These are phyloP conservation scores for Thalassoma bifasciatum DNA, from an alignment of 2,113 vertebrate species.

Conservation along the genomic window DNA sequence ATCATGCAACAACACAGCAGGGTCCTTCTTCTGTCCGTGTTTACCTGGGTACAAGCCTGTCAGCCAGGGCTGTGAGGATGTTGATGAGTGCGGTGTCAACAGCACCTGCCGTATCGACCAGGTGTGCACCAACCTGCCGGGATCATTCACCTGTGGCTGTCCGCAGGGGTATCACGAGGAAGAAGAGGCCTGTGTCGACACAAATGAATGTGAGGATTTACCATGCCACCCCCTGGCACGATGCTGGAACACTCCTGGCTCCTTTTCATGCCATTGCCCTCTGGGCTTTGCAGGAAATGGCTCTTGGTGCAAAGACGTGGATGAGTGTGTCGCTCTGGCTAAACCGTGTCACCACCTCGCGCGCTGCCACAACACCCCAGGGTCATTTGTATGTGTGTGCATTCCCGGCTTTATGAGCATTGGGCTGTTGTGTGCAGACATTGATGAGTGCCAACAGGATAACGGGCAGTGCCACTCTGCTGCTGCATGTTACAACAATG, in stretches of 20 bases:
- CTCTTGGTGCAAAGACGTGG: constrained; percentile 80
- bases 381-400: constrained; percentile 83
- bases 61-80: constrained; percentile 69
- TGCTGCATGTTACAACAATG: constrained; percentile 79
- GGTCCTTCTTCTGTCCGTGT: constrained; percentile 81
- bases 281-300: constrained; percentile 80
- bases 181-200: constrained; percentile 75
- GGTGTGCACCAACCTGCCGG: constrained; percentile 81
- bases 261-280: constrained; percentile 83
- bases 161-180: constrained; percentile 74
- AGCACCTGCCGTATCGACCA: constrained; percentile 79
- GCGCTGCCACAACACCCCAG: constrained; percentile 81
- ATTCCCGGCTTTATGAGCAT: constrained; percentile 73
- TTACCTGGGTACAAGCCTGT: constrained; percentile 59
- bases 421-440: constrained; percentile 79
- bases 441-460: constrained; percentile 82
- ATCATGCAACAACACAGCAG: constrained; percentile 79
- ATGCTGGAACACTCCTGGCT: constrained; percentile 83
- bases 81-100: constrained; percentile 79
- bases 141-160: constrained; percentile 79
- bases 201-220: constrained; percentile 77
- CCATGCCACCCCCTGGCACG: constrained; percentile 75
- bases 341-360: constrained; percentile 76
- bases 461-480: constrained; percentile 76
- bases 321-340: constrained; percentile 77